Conservation (phyloP, 2,113 vertebrate genomes). For the Gyps fulvus region DNA sequence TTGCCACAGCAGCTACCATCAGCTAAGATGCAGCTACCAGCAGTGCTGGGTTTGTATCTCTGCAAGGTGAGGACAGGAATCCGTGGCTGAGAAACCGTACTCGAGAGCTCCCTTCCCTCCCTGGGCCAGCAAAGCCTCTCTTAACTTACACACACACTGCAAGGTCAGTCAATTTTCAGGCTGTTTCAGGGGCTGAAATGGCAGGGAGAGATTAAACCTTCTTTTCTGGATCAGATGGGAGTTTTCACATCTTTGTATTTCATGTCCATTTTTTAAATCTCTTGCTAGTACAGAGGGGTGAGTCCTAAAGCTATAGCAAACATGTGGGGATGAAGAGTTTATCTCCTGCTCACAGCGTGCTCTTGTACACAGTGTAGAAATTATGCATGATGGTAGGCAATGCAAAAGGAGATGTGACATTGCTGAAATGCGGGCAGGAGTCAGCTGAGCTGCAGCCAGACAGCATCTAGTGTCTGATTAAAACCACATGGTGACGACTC, state of each 20-base stretch:
- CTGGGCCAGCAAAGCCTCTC: neutral
- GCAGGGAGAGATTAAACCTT: neutral
- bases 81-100: neutral
- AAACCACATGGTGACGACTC: neutral
- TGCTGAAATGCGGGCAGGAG: neutral
- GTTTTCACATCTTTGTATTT: slow-evolving; percentile 3
- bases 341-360: neutral
- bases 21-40: neutral
- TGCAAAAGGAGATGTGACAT: neutral
- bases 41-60: neutral
- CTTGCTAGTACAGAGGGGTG: neutral
- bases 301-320: neutral
- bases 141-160: neutral
- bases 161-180: neutral
- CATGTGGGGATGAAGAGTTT: neutral
- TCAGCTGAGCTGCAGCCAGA: neutral
- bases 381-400: neutral
- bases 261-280: neutral
- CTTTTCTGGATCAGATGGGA: neutral
- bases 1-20: neutral
- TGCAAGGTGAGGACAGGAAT: neutral
- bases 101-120: neutral
- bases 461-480: neutral
- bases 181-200: neutral
- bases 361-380: neutral